These are phyloP conservation scores for human DNA, from an alignment of 2,113 vertebrate genomes.

Conservation along the genomic window DNA sequence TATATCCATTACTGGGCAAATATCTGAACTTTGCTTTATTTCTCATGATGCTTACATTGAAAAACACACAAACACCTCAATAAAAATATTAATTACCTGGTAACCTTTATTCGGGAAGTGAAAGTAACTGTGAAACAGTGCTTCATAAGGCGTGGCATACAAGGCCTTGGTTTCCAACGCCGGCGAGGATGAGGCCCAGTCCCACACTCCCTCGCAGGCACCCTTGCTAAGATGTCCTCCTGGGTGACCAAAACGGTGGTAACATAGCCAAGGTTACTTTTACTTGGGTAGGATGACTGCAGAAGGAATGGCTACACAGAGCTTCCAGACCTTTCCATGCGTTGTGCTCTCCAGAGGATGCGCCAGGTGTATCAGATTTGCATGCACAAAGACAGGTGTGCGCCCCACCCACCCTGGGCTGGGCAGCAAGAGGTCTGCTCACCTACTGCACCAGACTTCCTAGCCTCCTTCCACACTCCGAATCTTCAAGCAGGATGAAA, in stretches of 20 bases:
- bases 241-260: not conserved
- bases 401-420: not conserved
- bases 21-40: not conserved
- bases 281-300: not conserved
- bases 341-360: not conserved
- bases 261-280: not conserved
- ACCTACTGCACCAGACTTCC: not conserved
- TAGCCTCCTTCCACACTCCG: not conserved
- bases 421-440: not conserved
- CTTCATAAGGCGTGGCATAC: not conserved
- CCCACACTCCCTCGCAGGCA: not conserved
- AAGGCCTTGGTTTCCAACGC: not conserved
- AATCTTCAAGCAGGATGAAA: conserved; percentile 21
- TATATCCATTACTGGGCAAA: not conserved
- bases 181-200: rapidly evolving
- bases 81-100: conserved; percentile 51
- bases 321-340: not conserved
- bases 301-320: not conserved
- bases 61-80: not conserved
- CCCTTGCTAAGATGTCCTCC: not conserved
- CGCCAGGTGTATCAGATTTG: not conserved
- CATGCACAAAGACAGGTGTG: not conserved
- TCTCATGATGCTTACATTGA: not conserved
- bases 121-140: conserved; percentile 55
- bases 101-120: conserved; percentile 62